Evolutionary conservation across 2,888 invertebrate genomes (phyloP), one percentile per base, ranked within the genome.

Genomic region (Microdon myrmicae): DNA sequence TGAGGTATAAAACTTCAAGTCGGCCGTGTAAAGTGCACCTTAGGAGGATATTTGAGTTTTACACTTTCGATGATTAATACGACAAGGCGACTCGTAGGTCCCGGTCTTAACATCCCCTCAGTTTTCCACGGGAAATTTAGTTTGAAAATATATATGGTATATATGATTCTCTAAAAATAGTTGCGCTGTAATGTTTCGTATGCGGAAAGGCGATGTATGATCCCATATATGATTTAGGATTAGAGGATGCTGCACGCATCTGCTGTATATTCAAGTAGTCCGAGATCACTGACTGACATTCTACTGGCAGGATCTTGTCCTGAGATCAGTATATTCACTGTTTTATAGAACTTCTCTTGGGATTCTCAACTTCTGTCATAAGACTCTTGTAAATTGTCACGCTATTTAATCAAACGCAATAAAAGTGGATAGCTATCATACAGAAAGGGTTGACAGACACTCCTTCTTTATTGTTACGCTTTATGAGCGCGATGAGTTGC

Each of bases 1-100:
- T 72, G 74, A 71, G 69, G 64, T 72, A 76, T 76, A 74, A 76
- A 76, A 75, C 69, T 70, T 70, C 69, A 75, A 76, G 73, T 75
- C 75, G 74, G 73, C 74, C 75, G 71, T 73, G 75, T 75, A 73
- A 74, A 75, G 71, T 72, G 73, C 70, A 71, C 68, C 70, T 69
- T 68, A 60, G 68, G 70, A 56, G 49, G 39, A 61, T 61, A 38
- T 43, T 26, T 39, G 29, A 53, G 38, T 64, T 64, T 64, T 58
- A 64, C 64, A 64, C 64, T 64, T 64, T 58, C 64, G 64, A 64
- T 64, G 64, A 64, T 64, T 64, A 64, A 64, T 64, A 64, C 51
- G 64, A 64, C 64, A 51, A 38, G 39, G 51, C 41, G 61, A 56
- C 49, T 51, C 29, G 39, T 39, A 26, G 48, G 61, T 49, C 56